Percentiles rank a stretch among this genome's conserved stretches.
Evolutionary conservation across 2,888 invertebrate species (phyloP).

Genomic region (Disparrhopalites patrizii): DNA sequence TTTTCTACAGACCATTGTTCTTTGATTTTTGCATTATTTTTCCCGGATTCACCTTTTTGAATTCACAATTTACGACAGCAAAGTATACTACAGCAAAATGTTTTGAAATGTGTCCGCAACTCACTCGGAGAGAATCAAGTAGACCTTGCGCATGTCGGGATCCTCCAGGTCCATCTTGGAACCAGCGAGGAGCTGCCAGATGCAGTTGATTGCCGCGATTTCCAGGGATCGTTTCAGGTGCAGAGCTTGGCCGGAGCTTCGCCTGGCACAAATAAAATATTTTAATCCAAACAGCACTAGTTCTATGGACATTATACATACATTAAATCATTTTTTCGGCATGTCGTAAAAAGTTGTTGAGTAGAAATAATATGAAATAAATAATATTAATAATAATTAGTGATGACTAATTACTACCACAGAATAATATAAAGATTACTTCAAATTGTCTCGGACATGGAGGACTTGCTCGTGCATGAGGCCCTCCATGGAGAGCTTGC

Average conservation of each 20-base stretch:
- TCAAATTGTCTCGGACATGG: neutral
- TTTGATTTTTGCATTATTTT: neutral
- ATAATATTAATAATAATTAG: no score
- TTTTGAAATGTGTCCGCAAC: no score
- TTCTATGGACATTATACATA: no score
- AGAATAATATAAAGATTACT: no score
- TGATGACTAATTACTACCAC: no score
- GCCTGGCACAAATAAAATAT: conserved; percentile 15
- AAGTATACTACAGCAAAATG: no score
- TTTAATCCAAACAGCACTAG: no score
- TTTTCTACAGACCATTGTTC: neutral
- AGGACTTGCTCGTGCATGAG: conserved; percentile 40
- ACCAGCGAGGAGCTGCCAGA: conserved; percentile 42
- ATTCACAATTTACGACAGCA: no score
- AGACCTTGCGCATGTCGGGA: conserved; percentile 37
- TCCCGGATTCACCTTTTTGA: no score
- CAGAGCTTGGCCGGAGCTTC: conserved; percentile 35
- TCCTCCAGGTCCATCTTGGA: conserved; percentile 45
- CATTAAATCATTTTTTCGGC: no score
- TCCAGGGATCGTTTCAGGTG: conserved; percentile 42
- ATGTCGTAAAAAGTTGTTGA: no score
- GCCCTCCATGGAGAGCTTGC: conserved; percentile 42
- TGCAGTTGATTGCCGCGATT: conserved; percentile 40
- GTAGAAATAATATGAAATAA: no score
- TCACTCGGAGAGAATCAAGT: conserved; percentile 27